Evolutionary conservation across 2,797 vertebrate genomes (phyloP), one percentile per base, ranked within the genome.

Genomic region (Pangasius sanitwongsei): DNA sequence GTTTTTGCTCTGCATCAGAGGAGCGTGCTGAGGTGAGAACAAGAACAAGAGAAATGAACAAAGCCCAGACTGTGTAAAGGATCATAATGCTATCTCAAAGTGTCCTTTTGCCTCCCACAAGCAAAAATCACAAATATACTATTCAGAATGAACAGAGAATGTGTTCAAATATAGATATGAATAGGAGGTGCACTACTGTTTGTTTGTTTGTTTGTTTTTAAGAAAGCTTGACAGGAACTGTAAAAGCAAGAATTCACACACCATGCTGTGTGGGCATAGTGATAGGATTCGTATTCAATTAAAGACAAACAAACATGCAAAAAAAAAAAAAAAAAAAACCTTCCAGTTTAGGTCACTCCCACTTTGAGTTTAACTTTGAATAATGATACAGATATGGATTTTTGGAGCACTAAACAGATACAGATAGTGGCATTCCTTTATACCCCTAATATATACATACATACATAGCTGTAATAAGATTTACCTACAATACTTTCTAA

Each of bases 1-100:
- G 90, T 91, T 91, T 93, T 90, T 88, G 80, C 44, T 91, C 91
- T 83, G 85, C 57, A 86, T 63, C 55, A 78, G 50, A 87, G 91
- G 89, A 89, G 90, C 85, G 84, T 90, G 55, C 91, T 75, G 88
- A 78, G 12, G 83, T 88, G 67, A 65, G 37, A 88, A 59, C n/a
- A 23, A 88, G 16, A 70, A 83, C 89, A 90, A 91, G 84, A 81
- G 28, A 86, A 87, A 87, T 3, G 18, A 50, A 89, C 63, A 65
- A 57, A 89, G 72, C 72, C 59, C 11, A 84, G 28, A 67, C 59
- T 70, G 41, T 34, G 37, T 70, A 88, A 86, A 74, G 25, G 70
- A 13, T 86, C 13, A 61, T 83, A 75, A 87, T 53, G 59, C 67
- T 88, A 61, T 82, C 55, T 25, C 23, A 87, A 44, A 53, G 63